These are phyloP conservation scores for Myiagra hebetior DNA, from an alignment of 2,113 vertebrate species.

Conservation along the genomic window DNA sequence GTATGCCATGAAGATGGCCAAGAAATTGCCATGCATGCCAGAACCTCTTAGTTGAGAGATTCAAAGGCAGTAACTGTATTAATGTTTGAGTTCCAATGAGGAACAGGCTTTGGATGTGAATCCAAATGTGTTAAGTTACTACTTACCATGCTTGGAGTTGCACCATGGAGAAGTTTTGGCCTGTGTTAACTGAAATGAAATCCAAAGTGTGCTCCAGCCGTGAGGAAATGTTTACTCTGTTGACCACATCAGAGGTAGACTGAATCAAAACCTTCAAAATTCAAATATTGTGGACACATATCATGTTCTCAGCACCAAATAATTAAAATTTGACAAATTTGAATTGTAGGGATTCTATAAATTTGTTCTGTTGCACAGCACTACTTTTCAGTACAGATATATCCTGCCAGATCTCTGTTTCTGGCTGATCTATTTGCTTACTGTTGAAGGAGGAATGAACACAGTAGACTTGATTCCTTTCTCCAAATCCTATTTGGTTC, in stretches of 20 bases:
- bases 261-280: not conserved
- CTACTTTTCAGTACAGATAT: not conserved
- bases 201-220: not conserved
- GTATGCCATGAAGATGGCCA: not conserved
- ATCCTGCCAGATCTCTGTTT: not conserved
- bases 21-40: not conserved
- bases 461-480: not conserved
- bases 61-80: not conserved
- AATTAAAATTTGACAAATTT: not conserved
- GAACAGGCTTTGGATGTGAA: not conserved
- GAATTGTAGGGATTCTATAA: not conserved
- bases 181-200: not conserved
- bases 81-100: not conserved
- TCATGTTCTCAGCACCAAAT: not conserved
- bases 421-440: not conserved
- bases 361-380: not conserved
- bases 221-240: not conserved
- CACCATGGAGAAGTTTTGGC: not conserved
- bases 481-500: not conserved
- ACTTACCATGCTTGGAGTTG: not conserved
- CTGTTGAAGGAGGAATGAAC: not conserved
- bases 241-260: not conserved
- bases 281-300: not conserved
- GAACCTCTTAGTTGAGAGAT: not conserved
- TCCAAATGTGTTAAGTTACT: not conserved